phyloP scores from a whole-genome alignment of 2,888 invertebrate species.

The Cheilosia pagana region DNA sequence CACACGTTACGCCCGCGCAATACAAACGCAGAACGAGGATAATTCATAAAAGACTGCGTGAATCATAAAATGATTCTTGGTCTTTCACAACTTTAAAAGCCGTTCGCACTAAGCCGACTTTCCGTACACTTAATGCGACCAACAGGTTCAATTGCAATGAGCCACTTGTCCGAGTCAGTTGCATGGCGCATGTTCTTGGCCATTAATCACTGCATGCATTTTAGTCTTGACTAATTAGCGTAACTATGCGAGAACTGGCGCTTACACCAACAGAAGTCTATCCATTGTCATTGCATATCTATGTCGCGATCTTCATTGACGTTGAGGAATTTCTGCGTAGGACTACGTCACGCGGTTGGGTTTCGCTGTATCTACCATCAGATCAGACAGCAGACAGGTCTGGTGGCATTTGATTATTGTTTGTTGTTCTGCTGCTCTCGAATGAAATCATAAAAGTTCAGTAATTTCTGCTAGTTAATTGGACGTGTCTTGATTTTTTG shows the following conservation, averaged over 20 bases:
- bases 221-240: conserved; percentile 53
- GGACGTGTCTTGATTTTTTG: conserved; percentile 36
- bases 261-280: conserved; percentile 27
- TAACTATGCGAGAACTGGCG: conserved; percentile 28
- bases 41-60: conserved; percentile 12
- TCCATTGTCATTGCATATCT: conserved; percentile 42
- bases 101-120: conserved; percentile 13
- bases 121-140: conserved; percentile 28
- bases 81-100: conserved; percentile 17
- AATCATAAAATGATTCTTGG: background rate
- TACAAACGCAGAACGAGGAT: background rate
- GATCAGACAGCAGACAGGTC: conserved; percentile 54
- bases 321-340: conserved; percentile 62
- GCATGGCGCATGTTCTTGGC: conserved; percentile 12
- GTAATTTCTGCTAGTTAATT: conserved; percentile 55
- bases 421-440: conserved; percentile 7
- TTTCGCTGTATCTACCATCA: conserved; percentile 1
- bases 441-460: conserved; percentile 49
- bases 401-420: conserved; percentile 30
- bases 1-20: conserved; percentile 35
- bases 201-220: conserved; percentile 47
- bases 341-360: conserved; percentile 40
- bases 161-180: conserved; percentile 9
- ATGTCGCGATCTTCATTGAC: conserved; percentile 39
- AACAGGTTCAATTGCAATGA: conserved; percentile 40